Base-by-base conservation (phyloP, 1,140 invertebrate genomes). In the Drosophila bocki region DNA sequence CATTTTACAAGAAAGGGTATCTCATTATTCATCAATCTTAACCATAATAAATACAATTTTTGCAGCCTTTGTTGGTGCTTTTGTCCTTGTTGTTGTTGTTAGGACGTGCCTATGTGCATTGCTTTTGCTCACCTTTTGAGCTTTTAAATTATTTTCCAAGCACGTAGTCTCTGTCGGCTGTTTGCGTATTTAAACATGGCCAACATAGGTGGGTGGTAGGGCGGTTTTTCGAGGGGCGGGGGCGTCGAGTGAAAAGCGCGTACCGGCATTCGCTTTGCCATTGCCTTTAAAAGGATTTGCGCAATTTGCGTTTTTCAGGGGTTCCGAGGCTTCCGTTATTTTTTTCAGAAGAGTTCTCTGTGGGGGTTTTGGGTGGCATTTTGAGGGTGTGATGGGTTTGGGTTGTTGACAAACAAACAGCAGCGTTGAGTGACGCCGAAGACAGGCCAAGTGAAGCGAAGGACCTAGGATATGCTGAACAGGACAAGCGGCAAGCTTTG, bases 71-170 rank as follows among this genome's bases (percentile, higher is more conserved):
- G 63, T 57, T 75, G 65, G 12, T 51, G 70, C 17, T 51, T 17
- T 17, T 51, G 48, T 11, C 26, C 8, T 32, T 72, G 53, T 44
- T 51, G 70, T 39, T 79, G 57, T 33, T 72, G 75, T 42, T 75
- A 83, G 85, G 70, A 88, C 84, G 84, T 88, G 84, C 84, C 84
- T 88, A 88, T 87, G 80, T 88, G 78, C 85, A 87, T 64, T 88
- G 84, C 85, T 64, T 87, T 83, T 87, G 80, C 83, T 91, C 88
- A 91, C 88, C 88, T 91, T 91, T 91, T 91, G 90, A 91, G 88
- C 88, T 90, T 91, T 91, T 91, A 91, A 91, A 91, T 91, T 85
- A 91, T 91, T 91, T 91, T 90, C 88, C 78, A 91, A 83, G 88
- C 88, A 91, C 88, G 90, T 87, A 85, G 75, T 77, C 74, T 85